A percentile compares a stretch with the other conserved stretches of the same genome.
Evolutionary conservation across 2,888 invertebrate species (phyloP).

Genomic region (Kryphioiulus occultus): DNA sequence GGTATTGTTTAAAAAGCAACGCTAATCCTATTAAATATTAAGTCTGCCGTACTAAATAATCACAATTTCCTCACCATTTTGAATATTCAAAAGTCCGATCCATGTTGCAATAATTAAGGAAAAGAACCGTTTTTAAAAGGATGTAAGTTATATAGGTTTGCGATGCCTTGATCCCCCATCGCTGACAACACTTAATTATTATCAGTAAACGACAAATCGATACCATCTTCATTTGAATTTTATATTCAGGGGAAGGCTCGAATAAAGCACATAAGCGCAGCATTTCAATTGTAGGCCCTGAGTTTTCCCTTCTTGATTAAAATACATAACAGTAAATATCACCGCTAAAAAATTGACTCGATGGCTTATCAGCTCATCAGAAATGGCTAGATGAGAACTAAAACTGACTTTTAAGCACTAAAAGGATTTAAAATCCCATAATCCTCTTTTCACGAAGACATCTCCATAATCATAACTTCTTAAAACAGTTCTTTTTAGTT

Average conservation of each 20-base stretch:
- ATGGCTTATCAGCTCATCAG: neutral
- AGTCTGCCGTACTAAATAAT: too few species aligned
- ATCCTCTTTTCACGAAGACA: neutral
- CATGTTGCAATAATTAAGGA: neutral
- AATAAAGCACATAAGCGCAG: neutral
- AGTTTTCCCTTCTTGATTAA: neutral
- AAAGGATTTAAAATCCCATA: neutral
- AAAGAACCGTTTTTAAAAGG: too few species aligned
- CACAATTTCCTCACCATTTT: too few species aligned
- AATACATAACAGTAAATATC: conserved; percentile 24
- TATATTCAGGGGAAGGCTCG: neutral
- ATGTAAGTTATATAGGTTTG: too few species aligned
- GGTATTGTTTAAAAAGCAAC: too few species aligned
- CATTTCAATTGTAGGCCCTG: neutral
- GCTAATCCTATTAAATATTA: too few species aligned
- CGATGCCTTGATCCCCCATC: neutral
- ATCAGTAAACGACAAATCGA: neutral
- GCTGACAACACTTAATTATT: neutral
- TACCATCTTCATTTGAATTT: neutral
- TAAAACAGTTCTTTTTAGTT: neutral
- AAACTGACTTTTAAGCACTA: neutral
- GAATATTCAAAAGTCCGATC: neutral
- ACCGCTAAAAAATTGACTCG: neutral
- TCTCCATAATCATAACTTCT: conserved; percentile 1
- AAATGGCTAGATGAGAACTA: neutral